Conservation (phyloP, 2,888 invertebrate species). For the Lasioglossum morio region DNA sequence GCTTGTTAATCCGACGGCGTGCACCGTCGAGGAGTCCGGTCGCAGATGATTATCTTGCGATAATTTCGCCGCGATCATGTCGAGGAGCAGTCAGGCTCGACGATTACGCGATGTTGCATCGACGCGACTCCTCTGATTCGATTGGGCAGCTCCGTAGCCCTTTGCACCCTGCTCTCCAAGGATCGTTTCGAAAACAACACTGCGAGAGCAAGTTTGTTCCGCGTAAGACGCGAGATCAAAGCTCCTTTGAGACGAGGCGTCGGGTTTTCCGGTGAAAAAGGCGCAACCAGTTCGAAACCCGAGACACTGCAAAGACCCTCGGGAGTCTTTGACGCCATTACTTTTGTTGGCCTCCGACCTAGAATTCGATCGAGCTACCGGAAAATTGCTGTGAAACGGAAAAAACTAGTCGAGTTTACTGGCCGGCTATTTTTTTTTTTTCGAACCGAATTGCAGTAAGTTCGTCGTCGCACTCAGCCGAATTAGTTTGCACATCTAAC, state of each 20-base stretch:
- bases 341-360: not conserved
- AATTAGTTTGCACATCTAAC: not conserved
- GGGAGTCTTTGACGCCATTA: not conserved
- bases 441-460: not conserved
- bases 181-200: not conserved
- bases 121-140: not conserved
- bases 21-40: conserved; percentile 21
- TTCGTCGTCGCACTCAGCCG: not conserved
- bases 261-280: not conserved
- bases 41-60: conserved; percentile 38
- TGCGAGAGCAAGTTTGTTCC: not conserved
- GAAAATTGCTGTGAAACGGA: not conserved
- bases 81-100: not conserved
- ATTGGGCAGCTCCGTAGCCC: not conserved
- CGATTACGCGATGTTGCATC: not conserved
- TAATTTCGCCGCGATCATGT: conserved; percentile 27
- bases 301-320: not conserved
- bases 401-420: not conserved
- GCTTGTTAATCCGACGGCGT: conserved; percentile 12
- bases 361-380: not conserved
- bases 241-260: not conserved
- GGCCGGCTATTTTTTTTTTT: too few species aligned
- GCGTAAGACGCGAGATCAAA: not conserved
- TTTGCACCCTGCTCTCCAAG: not conserved
- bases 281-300: not conserved